These are phyloP conservation scores for Chondrilla cf. caribensis DNA, from an alignment of 37 sponge, comb jelly and placozoan species.

Conservation along the genomic window DNA sequence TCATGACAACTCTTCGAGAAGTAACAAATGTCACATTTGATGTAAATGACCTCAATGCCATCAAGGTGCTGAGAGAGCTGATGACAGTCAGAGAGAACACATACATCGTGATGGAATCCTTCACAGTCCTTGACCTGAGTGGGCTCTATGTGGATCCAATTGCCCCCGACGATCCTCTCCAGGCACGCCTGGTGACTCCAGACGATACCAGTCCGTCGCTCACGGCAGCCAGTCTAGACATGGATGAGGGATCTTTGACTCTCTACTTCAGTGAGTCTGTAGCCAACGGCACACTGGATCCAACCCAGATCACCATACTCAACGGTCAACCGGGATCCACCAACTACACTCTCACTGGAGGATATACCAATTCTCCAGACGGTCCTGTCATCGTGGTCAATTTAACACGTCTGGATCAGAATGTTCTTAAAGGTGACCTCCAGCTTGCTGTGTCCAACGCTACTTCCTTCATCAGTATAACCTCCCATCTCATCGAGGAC, in stretches of 20 bases:
- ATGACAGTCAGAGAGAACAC: conserved; percentile 39
- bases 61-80: conserved; percentile 47
- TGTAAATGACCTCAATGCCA: conserved; percentile 53
- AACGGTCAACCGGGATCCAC: conserved; percentile 38
- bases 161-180: conserved; percentile 14
- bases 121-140: conserved; percentile 61
- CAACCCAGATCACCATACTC: conserved; percentile 45
- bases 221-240: conserved; percentile 50
- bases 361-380: conserved; percentile 46
- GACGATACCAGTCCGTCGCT: conserved; percentile 60
- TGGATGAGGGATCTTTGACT: conserved; percentile 71
- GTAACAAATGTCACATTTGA: conserved; percentile 41
- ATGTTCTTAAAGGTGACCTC: conserved; percentile 58
- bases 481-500: conserved; percentile 41
- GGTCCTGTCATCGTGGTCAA: conserved; percentile 54
- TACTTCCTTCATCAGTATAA: conserved; percentile 51
- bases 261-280: conserved; percentile 81
- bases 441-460: conserved; percentile 32
- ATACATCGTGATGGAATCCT: conserved; percentile 40
- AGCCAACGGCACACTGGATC: conserved; percentile 37
- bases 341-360: conserved; percentile 49
- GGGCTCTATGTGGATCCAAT: conserved; percentile 39
- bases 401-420: conserved; percentile 48
- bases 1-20: conserved; percentile 18
- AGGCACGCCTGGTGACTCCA: conserved; percentile 20